A percentile compares a stretch with the other conserved stretches of the same genome.
Conservation (phyloP, 2,113 vertebrate species). For the Orthonyx spaldingii region DNA sequence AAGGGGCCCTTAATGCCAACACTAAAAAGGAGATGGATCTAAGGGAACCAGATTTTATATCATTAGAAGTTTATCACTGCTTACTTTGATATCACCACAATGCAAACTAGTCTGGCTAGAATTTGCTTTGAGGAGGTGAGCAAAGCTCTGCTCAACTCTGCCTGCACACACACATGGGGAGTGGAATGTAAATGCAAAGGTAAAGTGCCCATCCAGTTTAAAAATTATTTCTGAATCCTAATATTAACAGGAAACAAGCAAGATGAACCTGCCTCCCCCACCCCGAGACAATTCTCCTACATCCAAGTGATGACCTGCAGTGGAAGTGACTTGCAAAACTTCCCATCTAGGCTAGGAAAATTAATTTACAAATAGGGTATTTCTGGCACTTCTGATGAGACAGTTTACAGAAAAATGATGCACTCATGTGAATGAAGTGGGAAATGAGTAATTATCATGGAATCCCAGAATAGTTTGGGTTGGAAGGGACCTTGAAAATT, state of each 20-base stretch:
- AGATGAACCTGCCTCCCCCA: neutral
- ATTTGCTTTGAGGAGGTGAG: neutral
- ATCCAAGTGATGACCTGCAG: neutral
- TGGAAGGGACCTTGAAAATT: neutral
- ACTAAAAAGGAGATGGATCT: neutral
- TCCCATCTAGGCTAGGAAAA: neutral
- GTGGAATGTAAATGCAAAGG: neutral
- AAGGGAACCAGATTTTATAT: neutral
- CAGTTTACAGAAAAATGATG: neutral
- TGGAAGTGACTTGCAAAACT: neutral
- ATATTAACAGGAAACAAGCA: neutral
- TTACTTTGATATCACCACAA: neutral
- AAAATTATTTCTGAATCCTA: neutral
- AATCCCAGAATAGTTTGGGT: neutral
- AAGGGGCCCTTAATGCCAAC: neutral
- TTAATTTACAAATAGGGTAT: neutral
- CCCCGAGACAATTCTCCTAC: neutral
- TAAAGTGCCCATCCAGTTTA: neutral
- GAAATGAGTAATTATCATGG: neutral
- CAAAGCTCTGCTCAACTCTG: neutral
- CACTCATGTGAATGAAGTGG: neutral
- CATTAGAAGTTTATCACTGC: neutral
- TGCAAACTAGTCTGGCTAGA: neutral
- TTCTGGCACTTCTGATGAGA: neutral
- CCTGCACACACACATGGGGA: neutral